Base-by-base conservation (phyloP, 92 coral and sea anemone species). In the Bergia sp. region DNA sequence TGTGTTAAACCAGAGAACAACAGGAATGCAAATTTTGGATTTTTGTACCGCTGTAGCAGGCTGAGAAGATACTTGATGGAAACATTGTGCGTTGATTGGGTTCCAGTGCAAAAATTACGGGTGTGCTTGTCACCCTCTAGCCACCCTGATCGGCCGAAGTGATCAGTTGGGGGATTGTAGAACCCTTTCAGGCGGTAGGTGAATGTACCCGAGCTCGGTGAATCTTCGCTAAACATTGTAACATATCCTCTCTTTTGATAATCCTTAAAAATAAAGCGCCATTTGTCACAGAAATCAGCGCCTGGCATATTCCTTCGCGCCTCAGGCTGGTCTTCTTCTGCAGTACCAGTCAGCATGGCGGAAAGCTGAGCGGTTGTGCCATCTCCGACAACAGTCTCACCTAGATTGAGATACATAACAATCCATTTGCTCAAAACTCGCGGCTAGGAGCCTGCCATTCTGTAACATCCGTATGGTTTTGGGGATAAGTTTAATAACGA, bases 81-180 rank as follows among this genome's bases (percentile, higher is more conserved):
- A 1, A 93, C 50, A n/a, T 81, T 82, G 82, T 95, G 98, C 45
- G 89, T 87, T n/a, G 94, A 88, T 50, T 86, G 90, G 53, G 90
- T 92, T 9, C 92, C 92, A 2, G 92, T 79, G 73, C 98, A 95
- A 67, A 81, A 89, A 1, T 76, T 45, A 39, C 49, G 6, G 13
- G 81, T 67, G 5, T 49, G 6, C 0, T 79, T 91, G 29, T 85
- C 66, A 9, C 86, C 95, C 76, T 90, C 96, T 29, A 89, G 69
- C 98, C 98, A 95, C 45, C 92, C 93, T 0, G 92, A 90, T 23
- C 94, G 79, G 57, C 92, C 94, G 82, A 88, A 95, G 82, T 95
- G 96, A 74, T 95, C 98, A 41, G 95, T 91, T 3, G 96, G 98
- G 38, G 93, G 92, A 18, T 89, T 73, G 78, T 82, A 55, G 39